Base-by-base conservation (phyloP, 2,797 vertebrate species). In the Enoplosus armatus region DNA sequence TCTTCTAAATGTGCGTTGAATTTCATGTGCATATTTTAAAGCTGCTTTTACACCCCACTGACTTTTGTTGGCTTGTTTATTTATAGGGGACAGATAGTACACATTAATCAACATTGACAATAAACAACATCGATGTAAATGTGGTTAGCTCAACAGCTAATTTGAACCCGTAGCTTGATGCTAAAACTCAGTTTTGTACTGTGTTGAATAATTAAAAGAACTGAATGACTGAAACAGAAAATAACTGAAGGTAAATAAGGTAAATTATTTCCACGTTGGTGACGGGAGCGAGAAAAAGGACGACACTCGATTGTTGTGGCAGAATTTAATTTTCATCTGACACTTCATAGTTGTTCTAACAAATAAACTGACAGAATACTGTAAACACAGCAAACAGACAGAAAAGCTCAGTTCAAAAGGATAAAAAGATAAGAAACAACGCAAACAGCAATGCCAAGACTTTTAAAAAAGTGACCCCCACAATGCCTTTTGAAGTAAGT, bases 301-400 rank as follows among this genome's bases (percentile, higher is more conserved):
- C 1, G 9, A 56, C 29, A 1, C 54, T 37, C 0, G 31, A 43
- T 35, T 78, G 63, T 72, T 89, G 87, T 92, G 90, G 80, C 88
- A 95, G 89, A 90, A 89, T 94, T 92, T 91, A 90, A 89, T 90
- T 89, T 89, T 86, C 66, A 91, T 91, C 92, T 89, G 93, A 91
- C 89, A 90, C 90, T 74, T 90, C 70, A 84, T 95, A 96, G 94
- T 96, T 93, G 76, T 85, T 95, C 94, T 96, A 96, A 96, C 93
- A 95, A 92, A 92, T 79, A 89, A 90, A 95, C 92, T 90, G 96
- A 98, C 97, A 97, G 94, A 81, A 83, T 89, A 86, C 66, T 60
- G 62, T 80, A 96, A 94, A 95, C 96, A 97, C 96, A 96, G 95
- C 95, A 95, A 90, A 92, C 85, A 91, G 86, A 95, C 93, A 88